Evolutionary conservation across 2,888 invertebrate genomes (phyloP), one percentile per base, ranked within the genome.

Genomic region (Ochlodes sylvanus): DNA sequence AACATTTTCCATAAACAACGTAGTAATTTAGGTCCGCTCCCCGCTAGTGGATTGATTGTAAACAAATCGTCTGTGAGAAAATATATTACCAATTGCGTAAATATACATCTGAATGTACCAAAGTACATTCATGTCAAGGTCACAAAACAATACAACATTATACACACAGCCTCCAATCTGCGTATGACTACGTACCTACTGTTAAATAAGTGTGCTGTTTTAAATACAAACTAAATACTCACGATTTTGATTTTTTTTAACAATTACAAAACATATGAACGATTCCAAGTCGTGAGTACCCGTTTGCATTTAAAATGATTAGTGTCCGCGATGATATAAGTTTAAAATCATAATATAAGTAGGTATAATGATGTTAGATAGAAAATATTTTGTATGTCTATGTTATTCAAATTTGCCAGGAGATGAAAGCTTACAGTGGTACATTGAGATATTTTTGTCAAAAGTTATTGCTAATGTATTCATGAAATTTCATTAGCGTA

Each of bases 51-150:
- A 12, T 27, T 27, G 7, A 42, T 42, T 12, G 14, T 42, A 42
- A 10, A 42, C 42, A 14, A 50, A 41, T 21, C 14, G 41, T 21
- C 15, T 10, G 41, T 52, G 41, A 21, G 17, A 42, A 57, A 50
- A 65, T 17, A 79, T 82, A 79, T 84, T 88, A 86, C 85, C 86
- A 83, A 84, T 86, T 80, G 86, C 81, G 93, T 92, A 71, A 75
- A 78, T 73, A 56, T 75, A 87, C 19, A 89, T 90, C 89, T 88
- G 75, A 82, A 82, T 79, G 77, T 77, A 60, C 17, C 54, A 52
- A 42, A 34, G 50, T 75, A 79, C 78, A 90, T 87, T 83, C 79
- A 77, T 90, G 92, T 88, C 90, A 92, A 91, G 92, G 92, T 77
- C 82, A 73, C 77, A 60, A 75, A 85, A 89, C 89, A 88, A 89